phyloP scores from a whole-genome alignment of 2,888 invertebrate genomes.

The Stomorhina lunata region DNA sequence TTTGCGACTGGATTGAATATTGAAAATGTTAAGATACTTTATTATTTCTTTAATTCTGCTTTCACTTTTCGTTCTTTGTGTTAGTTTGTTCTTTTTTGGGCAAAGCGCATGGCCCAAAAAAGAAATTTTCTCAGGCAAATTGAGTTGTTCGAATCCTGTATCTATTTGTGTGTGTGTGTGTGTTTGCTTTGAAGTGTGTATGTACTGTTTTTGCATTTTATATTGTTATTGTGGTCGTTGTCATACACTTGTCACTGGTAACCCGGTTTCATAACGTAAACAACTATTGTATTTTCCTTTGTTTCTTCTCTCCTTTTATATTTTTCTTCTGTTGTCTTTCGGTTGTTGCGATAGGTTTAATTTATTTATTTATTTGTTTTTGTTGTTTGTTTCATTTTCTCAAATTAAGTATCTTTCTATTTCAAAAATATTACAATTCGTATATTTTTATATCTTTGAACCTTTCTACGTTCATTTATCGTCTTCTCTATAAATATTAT shows the following conservation, averaged over 20 bases:
- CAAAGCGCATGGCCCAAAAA: background rate
- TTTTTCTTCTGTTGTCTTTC: too few relatives aligned
- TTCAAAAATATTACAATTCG: background rate
- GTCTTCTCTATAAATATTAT: background rate
- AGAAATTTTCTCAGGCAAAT: background rate
- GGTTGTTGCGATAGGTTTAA: constrained; percentile 15
- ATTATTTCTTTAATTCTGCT: background rate
- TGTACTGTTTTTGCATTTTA: constrained; percentile 12
- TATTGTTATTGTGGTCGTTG: constrained; percentile 28
- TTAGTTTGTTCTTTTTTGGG: constrained; percentile 1
- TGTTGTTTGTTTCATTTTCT: background rate
- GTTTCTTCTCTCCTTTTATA: background rate
- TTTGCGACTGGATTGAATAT: too few relatives aligned
- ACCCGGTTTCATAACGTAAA: constrained; percentile 66
- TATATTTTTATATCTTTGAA: background rate
- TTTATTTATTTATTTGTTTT: constrained; percentile 36
- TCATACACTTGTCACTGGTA: constrained; percentile 61
- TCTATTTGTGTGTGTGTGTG: background rate
- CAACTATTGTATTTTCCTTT: constrained; percentile 37
- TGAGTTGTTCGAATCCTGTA: background rate
- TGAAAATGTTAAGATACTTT: too few relatives aligned
- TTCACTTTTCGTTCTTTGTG: background rate
- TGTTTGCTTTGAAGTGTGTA: too few relatives aligned
- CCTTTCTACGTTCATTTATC: constrained; percentile 7
- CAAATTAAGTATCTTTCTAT: constrained; percentile 6